These are phyloP conservation scores for Orientallactaga bullata DNA, from an alignment of 2,113 vertebrate genomes.

Conservation along the genomic window DNA sequence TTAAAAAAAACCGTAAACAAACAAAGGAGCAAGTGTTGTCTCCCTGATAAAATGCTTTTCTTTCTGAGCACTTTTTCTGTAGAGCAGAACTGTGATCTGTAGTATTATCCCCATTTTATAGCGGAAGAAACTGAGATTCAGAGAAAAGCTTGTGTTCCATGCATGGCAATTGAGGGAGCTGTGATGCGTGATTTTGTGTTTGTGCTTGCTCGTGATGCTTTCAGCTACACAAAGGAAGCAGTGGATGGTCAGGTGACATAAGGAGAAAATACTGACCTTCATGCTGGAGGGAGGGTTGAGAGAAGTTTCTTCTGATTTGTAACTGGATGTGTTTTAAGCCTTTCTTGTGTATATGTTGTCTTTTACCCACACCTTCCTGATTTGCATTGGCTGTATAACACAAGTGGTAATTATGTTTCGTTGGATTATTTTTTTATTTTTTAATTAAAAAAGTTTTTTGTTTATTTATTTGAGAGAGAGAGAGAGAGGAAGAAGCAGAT, in stretches of 20 bases:
- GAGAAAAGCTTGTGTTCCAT: background rate
- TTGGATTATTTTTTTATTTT: slow-evolving; percentile 1
- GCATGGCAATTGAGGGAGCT: background rate
- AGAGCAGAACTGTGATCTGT: background rate
- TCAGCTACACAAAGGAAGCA: slow-evolving; percentile 33
- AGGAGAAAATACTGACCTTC: background rate
- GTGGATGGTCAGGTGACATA: background rate
- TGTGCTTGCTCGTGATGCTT: background rate
- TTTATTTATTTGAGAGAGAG: no score
- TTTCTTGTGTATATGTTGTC: slow-evolving; percentile 10
- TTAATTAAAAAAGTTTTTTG: background rate
- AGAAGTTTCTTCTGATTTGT: slow-evolving; percentile 17
- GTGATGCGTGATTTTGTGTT: background rate
- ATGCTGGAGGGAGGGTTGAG: background rate
- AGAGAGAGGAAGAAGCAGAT: no score
- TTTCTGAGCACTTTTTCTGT: slow-evolving; percentile 8
- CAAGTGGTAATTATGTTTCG: slow-evolving; percentile 39
- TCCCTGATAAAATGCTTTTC: background rate
- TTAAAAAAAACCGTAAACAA: no score
- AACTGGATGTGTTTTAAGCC: background rate
- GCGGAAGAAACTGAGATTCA: slow-evolving; percentile 1
- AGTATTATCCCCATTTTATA: background rate
- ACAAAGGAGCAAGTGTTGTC: background rate
- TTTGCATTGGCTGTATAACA: background rate
- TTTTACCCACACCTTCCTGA: background rate